Conservation (phyloP, 2,797 vertebrate species). For the Pangasius krempfi region DNA sequence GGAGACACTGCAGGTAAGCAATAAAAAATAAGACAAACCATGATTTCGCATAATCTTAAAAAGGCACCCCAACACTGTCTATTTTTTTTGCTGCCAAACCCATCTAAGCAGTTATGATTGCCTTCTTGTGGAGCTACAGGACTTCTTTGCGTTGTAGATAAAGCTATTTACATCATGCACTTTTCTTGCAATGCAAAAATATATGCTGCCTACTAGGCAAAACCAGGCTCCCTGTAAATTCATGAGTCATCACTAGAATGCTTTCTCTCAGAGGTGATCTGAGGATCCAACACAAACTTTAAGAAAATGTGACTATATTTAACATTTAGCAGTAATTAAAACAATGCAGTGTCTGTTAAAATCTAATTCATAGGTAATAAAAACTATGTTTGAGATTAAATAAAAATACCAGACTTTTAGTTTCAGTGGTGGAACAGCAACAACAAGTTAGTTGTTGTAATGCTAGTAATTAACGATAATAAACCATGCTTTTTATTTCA, state of each 20-base stretch:
- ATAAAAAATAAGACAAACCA: neutral
- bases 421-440: neutral
- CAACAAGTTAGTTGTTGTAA: neutral
- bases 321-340: slow-evolving; percentile 7
- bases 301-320: neutral
- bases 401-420: neutral
- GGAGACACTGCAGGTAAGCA: slow-evolving; percentile 74
- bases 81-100: neutral
- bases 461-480: neutral
- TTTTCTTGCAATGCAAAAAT: slow-evolving; percentile 17
- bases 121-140: slow-evolving; percentile 10
- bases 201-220: slow-evolving; percentile 8
- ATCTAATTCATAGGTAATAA: neutral
- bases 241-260: slow-evolving; percentile 14
- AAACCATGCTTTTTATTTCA: neutral
- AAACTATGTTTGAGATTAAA: neutral
- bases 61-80: neutral
- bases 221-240: slow-evolving; percentile 3
- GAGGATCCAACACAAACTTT: neutral
- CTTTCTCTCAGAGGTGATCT: slow-evolving; percentile 7
- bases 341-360: neutral
- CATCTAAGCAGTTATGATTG: neutral
- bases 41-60: slow-evolving; percentile 11
- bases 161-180: slow-evolving; percentile 11
- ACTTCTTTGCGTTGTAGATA: neutral